Base-by-base conservation (phyloP, 2,888 invertebrate species). In the Lepidonotus clava region DNA sequence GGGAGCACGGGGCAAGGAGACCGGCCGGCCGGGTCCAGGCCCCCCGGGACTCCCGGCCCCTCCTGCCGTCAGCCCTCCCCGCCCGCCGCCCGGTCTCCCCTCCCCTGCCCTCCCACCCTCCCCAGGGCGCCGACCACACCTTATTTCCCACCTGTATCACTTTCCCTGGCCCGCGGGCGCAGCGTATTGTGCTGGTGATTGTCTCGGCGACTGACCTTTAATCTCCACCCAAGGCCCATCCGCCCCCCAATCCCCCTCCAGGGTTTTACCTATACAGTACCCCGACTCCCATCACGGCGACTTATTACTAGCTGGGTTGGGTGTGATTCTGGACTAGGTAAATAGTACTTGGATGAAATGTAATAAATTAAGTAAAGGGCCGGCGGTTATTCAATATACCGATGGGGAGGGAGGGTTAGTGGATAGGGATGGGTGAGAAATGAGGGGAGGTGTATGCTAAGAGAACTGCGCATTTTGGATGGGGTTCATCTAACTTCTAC, bases 111-210 rank as follows among this genome's bases (percentile, higher is more conserved):
- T 34, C 14, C 1, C 8, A 11, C 71, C 71, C 36, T 6, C 21
- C 6, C 18, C 71, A 34, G 28, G 32, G 28, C 11, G 1, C 66
- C 32, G 5, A 4, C 4, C 66, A 24, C 66, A 4, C 32, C 1
- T 5, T 28, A 80, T 41, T 80, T 46, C 46, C 51, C 80, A 80
- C 46, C 46, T 46, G 46, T 46, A 80, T 46, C 80, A 11, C 46
- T 80, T 46, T 46, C 80, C 41, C 28, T 34, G 18, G 28, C 28
- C 80, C 80, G 46, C 46, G 41, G 80, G 76, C 40, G 24, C 38
- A 38, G 4, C 36, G 76, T 38, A 40, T 76, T 76, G 76, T 76
- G 40, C 21, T 40, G 76, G 40, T 40, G 76, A 76, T 36, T 36
- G 76, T 36, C n/a, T 76, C 36, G 18, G 40, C 36, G 21, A 34